Evolutionary conservation across 2,888 invertebrate species (phyloP), one percentile per base, ranked within the genome.

Genomic region (Mystacides longicornis): DNA sequence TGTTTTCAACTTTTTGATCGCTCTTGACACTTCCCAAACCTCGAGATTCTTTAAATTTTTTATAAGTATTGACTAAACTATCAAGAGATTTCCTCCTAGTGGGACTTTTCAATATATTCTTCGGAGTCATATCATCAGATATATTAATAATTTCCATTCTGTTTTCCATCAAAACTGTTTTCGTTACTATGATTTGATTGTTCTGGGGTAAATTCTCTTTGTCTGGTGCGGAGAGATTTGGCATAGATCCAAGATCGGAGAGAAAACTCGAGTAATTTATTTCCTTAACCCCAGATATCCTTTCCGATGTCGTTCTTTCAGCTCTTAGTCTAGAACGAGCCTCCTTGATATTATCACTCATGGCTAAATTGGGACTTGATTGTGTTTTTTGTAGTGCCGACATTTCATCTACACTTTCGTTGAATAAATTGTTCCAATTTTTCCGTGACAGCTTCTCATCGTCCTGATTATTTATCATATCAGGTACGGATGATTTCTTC

Each of bases 221-320:
- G n/a, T 51, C 43, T n/a, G 51, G 43, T 22, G 43, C 20, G 3
- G 52, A 37, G 3, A 50, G 22, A 46, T 58, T 52, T 20, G 57
- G 55, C 23, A 33, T 49, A 2, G 57, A 58, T 18, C 49, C 55
- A 27, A 54, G 33, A 31, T 50, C 54, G 1, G 51, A 51, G 3
- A 54, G 22, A 19, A 58, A 55, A 20, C 57, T 55, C 9, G 57
- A 55, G 45, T 58, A 55, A 33, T 58, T 49, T 5, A 58, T 58
- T 46, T 54, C 57, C 49, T 52, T 52, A 2, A 58, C 27, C 5
- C 57, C 57, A 2, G 57, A 58, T 23, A 58, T 58, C 16, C 52
- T 31, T 52, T 52, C 55, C 22, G 47, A 50, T 1, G 18, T 21
- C 7, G 43, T 49, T n/a, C 33, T 45, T n/a, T 48, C 42, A 7